phyloP scores from a whole-genome alignment of 2,888 invertebrate genomes.

The Scaptomyza tumidula region DNA sequence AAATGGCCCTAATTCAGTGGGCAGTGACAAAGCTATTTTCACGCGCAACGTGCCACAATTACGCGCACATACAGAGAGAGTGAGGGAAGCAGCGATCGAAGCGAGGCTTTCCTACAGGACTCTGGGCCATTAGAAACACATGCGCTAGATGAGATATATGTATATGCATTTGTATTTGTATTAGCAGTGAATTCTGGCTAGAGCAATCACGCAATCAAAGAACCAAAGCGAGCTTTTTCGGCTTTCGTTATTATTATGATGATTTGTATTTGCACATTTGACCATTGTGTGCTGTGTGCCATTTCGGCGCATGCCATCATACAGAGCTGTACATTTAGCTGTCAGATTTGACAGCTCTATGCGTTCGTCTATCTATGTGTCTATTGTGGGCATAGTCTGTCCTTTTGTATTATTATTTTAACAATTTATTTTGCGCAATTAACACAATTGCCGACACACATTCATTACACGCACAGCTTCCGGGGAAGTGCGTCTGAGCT shows the following conservation, averaged over 20 bases:
- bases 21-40: slow-evolving; percentile 58
- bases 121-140: slow-evolving; percentile 38
- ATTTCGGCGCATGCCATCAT: background rate
- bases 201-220: slow-evolving; percentile 34
- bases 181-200: background rate
- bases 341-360: slow-evolving; percentile 42
- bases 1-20: slow-evolving; percentile 37
- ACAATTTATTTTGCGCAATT: slow-evolving; percentile 80
- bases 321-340: slow-evolving; percentile 25
- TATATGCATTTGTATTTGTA: background rate
- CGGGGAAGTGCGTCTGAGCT: slow-evolving; percentile 68
- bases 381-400: slow-evolving; percentile 12
- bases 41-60: slow-evolving; percentile 72
- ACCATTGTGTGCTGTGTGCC: slow-evolving; percentile 37
- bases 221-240: slow-evolving; percentile 4
- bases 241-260: slow-evolving; percentile 53
- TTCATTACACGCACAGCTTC: slow-evolving; percentile 69
- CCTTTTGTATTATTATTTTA: slow-evolving; percentile 73
- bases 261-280: slow-evolving; percentile 50
- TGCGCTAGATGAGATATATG: slow-evolving; percentile 5
- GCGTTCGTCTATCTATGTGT: slow-evolving; percentile 6
- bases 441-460: slow-evolving; percentile 79
- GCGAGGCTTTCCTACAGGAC: background rate
- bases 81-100: slow-evolving; percentile 23
- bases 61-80: slow-evolving; percentile 24